phyloP scores from a whole-genome alignment of 2,888 invertebrate genomes.

The Hirtodrosophila cameraria region DNA sequence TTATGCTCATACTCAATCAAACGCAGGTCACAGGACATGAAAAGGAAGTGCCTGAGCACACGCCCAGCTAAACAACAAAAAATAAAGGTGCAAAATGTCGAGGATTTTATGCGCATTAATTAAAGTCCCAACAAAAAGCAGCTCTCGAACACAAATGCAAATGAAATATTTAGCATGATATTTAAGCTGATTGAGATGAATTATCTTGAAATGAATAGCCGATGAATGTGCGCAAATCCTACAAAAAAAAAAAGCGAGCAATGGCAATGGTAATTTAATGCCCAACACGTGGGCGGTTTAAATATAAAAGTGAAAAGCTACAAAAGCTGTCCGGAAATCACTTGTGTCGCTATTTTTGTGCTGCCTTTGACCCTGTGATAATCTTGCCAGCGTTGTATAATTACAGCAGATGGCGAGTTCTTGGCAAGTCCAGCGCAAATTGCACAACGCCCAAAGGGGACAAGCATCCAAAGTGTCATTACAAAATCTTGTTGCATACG shows the following conservation, averaged over 20 bases:
- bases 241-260: constrained; percentile 18
- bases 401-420: constrained; percentile 33
- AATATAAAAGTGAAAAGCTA: not conserved
- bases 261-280: constrained; percentile 27
- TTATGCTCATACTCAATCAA: constrained; percentile 43
- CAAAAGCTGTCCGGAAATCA: constrained; percentile 7
- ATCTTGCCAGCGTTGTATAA: constrained; percentile 9
- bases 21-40: constrained; percentile 20
- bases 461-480: constrained; percentile 45
- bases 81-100: constrained; percentile 63
- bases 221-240: constrained; percentile 21
- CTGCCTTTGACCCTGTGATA: not conserved
- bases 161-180: constrained; percentile 69
- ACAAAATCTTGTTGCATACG: constrained; percentile 51
- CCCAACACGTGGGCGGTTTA: constrained; percentile 62
- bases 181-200: constrained; percentile 77
- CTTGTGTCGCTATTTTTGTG: constrained; percentile 11
- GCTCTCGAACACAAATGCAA: constrained; percentile 36
- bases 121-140: constrained; percentile 39
- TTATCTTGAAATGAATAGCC: constrained; percentile 62
- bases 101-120: constrained; percentile 74
- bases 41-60: constrained; percentile 13
- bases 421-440: constrained; percentile 26
- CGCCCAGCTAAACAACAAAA: not conserved
- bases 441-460: constrained; percentile 34